Percentiles rank a stretch among this genome's conserved stretches.
Conservation (phyloP, 2,113 vertebrate species). For the Alethe castanea region DNA sequence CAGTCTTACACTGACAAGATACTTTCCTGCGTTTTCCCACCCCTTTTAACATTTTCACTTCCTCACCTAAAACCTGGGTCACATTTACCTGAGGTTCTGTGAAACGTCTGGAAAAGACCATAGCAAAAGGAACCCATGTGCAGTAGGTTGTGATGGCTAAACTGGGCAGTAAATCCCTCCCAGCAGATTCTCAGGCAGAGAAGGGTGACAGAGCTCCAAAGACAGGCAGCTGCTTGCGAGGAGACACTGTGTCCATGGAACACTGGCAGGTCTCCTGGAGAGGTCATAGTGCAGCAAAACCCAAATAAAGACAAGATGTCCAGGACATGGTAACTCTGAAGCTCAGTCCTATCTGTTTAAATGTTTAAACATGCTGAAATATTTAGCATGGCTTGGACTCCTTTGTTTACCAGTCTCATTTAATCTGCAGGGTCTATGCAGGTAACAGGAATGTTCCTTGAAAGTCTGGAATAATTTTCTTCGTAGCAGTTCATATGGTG, state of each 20-base stretch:
- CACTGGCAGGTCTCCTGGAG: background rate
- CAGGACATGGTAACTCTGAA: background rate
- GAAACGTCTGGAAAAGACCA: background rate
- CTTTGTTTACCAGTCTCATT: background rate
- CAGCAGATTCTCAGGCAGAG: background rate
- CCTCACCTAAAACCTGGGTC: background rate
- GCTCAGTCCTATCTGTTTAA: background rate
- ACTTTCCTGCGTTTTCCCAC: background rate
- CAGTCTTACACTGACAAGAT: background rate
- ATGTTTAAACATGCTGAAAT: background rate
- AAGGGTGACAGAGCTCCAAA: background rate
- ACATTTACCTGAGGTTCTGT: background rate
- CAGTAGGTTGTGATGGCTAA: background rate
- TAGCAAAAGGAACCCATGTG: background rate
- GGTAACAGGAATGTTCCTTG: background rate
- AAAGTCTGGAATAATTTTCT: background rate
- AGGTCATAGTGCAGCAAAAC: background rate
- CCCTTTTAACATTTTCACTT: background rate
- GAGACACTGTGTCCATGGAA: background rate
- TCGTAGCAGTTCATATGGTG: background rate
- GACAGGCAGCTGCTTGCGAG: fast-evolving
- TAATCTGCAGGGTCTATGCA: background rate
- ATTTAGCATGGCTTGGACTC: fast-evolving
- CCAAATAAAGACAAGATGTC: background rate
- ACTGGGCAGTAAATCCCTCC: background rate